These are phyloP conservation scores for Drusus annulatus DNA, from an alignment of 1,140 invertebrate genomes.

Conservation along the genomic window DNA sequence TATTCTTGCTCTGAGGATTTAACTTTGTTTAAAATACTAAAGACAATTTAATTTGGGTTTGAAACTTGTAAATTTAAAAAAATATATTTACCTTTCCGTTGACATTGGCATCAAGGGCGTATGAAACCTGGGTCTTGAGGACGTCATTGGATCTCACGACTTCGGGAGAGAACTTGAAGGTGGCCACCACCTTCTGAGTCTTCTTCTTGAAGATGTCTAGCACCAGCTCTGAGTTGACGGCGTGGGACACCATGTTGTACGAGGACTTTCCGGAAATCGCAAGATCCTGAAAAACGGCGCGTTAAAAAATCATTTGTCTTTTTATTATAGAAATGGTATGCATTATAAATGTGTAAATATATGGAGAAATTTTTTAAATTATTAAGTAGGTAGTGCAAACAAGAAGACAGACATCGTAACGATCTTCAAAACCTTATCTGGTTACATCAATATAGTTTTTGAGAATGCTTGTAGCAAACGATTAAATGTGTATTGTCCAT, in stretches of 20 bases:
- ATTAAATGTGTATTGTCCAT: too few species aligned
- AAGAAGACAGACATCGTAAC: too few species aligned
- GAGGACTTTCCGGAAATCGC: conserved; percentile 68
- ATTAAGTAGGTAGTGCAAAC: too few species aligned
- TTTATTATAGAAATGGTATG: background rate
- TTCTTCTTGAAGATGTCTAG: conserved; percentile 77
- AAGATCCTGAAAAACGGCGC: conserved; percentile 66
- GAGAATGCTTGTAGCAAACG: too few species aligned
- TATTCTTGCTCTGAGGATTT: too few species aligned
- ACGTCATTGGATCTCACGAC: conserved; percentile 61
- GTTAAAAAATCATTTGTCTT: background rate
- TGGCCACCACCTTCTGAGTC: conserved; percentile 74
- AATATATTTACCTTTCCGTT: conserved; percentile 53
- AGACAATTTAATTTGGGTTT: too few species aligned
- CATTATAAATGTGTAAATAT: background rate
- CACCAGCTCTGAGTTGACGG: conserved; percentile 69
- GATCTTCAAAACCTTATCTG: too few species aligned
- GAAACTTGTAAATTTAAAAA: too few species aligned
- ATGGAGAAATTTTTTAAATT: too few species aligned
- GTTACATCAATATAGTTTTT: too few species aligned
- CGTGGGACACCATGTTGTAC: conserved; percentile 63
- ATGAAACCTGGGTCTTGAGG: background rate
- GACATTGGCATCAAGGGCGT: conserved; percentile 11
- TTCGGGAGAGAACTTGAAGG: conserved; percentile 61
- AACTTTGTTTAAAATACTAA: too few species aligned